Evolutionary conservation across 1,140 invertebrate genomes (phyloP), one percentile per base, ranked within the genome.

Genomic region (Gonioctena quinquepunctata): DNA sequence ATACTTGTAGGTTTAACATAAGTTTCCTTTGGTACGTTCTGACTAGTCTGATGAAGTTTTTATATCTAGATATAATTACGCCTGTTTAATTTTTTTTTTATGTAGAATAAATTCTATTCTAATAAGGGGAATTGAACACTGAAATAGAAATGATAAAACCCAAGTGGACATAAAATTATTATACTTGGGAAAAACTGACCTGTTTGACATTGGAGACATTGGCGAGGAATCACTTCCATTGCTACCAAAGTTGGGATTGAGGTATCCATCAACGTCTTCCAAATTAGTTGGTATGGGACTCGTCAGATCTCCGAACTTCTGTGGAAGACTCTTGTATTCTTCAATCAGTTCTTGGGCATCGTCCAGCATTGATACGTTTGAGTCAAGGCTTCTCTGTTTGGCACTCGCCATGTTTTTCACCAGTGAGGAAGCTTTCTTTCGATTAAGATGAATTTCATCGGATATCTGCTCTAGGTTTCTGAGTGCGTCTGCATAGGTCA

Each of bases 391-490:
- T 27, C 64, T 74, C 52, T 79, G 76, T 50, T 79, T 75, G 25
- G n/a, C 19, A 19, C n/a, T 63, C 0, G 42, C 19, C 16, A 66
- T 56, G 61, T 21, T 63, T 3, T 13, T 26, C 0, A 62, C 33
- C 26, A 68, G 28, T 16, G 70, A 50, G 21, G 74, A 76, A 1
- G 70, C 66, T 49, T 73, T 79, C 50, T 71, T 78, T 52, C 80
- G 56, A 27, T 70, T 79, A 33, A 72, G 75, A 82, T 98, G 95
- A 79, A 98, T 97, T 83, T 96, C 94, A 83, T 97, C 94, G 69
- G 94, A 96, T 78, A 98, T 97, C 79, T 90, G 88, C 85, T 98
- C 96, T 5, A 98, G 84, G 80, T 93, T 94, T 69, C 91, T 86
- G 21, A 98, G 82, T 2, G 95, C 94, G 69, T 93, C 90, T 0